phyloP scores from a whole-genome alignment of 1,140 invertebrate genomes.

The Bathynomus jamesi region DNA sequence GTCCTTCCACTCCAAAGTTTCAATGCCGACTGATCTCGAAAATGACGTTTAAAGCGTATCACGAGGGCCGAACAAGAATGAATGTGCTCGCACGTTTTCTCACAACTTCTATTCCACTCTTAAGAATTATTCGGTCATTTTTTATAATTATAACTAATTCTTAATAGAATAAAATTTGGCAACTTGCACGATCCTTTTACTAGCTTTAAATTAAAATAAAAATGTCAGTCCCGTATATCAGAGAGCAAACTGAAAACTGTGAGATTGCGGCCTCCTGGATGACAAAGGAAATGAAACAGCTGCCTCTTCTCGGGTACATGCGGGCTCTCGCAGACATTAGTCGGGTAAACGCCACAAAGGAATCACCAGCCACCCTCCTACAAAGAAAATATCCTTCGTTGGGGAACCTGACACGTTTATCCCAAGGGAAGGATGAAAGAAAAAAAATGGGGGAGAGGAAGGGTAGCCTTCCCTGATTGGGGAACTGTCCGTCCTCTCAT shows the following conservation, averaged over 20 bases:
- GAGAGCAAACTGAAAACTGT: not conserved
- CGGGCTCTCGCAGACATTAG: not conserved
- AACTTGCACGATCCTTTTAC: too few species aligned
- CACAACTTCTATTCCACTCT: not conserved
- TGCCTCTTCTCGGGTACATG: not conserved
- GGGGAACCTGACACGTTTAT: not conserved
- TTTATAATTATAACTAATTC: too few species aligned
- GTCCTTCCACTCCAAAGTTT: not conserved
- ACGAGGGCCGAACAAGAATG: not conserved
- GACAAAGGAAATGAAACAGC: conserved; percentile 1
- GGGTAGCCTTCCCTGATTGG: not conserved
- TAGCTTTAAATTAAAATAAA: too few species aligned
- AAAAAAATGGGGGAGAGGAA: not conserved
- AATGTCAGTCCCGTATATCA: too few species aligned
- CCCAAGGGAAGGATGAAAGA: not conserved
- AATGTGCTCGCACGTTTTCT: not conserved
- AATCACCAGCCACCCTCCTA: not conserved
- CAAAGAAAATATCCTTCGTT: conserved; percentile 1
- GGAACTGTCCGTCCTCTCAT: not conserved
- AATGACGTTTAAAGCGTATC: not conserved
- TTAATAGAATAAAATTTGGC: too few species aligned
- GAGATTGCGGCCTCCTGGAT: not conserved
- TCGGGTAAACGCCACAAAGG: not conserved
- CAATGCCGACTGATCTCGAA: not conserved
- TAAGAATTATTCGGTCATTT: too few species aligned